phyloP scores from a whole-genome alignment of 2,797 vertebrate species.

The Esox masquinongy region DNA sequence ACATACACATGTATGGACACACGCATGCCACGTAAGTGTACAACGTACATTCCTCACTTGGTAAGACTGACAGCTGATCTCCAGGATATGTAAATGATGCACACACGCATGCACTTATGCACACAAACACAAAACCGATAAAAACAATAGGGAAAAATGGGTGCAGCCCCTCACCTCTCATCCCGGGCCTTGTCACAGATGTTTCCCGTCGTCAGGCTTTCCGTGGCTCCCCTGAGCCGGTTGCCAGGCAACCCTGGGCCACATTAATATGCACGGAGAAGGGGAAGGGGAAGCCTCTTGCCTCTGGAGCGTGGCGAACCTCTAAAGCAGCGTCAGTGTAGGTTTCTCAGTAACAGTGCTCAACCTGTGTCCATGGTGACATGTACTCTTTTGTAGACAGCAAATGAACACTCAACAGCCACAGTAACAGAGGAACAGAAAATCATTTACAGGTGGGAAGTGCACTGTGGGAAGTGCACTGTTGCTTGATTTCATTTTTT shows the following conservation, averaged over 20 bases:
- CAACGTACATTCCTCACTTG: neutral
- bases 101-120: slow-evolving; percentile 11
- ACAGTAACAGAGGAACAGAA: slow-evolving; percentile 41
- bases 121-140: slow-evolving; percentile 11
- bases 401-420: slow-evolving; percentile 45
- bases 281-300: slow-evolving; percentile 69
- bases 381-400: slow-evolving; percentile 49
- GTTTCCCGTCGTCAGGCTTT: slow-evolving; percentile 63
- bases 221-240: slow-evolving; percentile 81
- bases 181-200: slow-evolving; percentile 70
- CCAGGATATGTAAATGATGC: neutral
- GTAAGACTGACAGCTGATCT: neutral
- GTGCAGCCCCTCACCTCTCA: slow-evolving; percentile 57
- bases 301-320: slow-evolving; percentile 45
- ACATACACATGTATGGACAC: neutral
- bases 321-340: slow-evolving; percentile 60
- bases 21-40: neutral
- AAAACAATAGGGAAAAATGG: slow-evolving; percentile 27
- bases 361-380: slow-evolving; percentile 42
- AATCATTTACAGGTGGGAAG: slow-evolving; percentile 42
- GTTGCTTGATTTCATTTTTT: slow-evolving; percentile 2
- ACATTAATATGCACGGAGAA: slow-evolving; percentile 83
- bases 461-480: slow-evolving; percentile 34
- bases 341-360: slow-evolving; percentile 40
- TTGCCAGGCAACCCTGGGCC: slow-evolving; percentile 84